phyloP scores from a whole-genome alignment of 2,113 vertebrate genomes.

The Ptilorrhoa leucosticta region DNA sequence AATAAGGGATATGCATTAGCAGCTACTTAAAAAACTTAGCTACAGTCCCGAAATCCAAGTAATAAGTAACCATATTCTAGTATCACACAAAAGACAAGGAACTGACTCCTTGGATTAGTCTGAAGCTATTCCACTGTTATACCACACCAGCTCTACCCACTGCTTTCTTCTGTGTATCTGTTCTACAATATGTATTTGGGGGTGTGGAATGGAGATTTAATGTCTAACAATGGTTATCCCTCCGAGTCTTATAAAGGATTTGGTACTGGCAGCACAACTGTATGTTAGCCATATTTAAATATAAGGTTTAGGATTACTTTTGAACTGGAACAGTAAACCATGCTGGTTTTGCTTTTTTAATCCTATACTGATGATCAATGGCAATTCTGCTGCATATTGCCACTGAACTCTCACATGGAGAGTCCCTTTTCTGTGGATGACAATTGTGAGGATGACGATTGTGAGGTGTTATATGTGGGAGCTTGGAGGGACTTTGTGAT shows the following conservation, averaged over 20 bases:
- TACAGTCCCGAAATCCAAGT: background rate
- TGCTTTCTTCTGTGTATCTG: background rate
- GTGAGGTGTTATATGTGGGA: background rate
- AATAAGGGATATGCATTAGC: background rate
- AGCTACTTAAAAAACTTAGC: background rate
- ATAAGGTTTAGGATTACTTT: background rate
- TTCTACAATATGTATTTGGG: background rate
- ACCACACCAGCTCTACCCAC: background rate
- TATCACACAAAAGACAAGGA: background rate
- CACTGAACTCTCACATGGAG: background rate
- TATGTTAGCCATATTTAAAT: background rate
- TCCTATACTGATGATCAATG: background rate
- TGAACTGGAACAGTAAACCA: background rate
- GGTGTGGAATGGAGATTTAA: background rate
- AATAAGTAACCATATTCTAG: background rate
- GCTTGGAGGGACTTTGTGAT: background rate
- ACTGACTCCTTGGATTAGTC: background rate
- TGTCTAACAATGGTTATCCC: background rate
- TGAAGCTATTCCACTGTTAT: background rate
- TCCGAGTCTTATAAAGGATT: background rate
- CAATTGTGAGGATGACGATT: fast-evolving
- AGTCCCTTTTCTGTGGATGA: background rate
- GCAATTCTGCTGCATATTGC: background rate
- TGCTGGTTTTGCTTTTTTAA: background rate
- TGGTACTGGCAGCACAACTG: background rate